phyloP scores from a whole-genome alignment of 2,797 vertebrate genomes.

The Pampus argenteus region DNA sequence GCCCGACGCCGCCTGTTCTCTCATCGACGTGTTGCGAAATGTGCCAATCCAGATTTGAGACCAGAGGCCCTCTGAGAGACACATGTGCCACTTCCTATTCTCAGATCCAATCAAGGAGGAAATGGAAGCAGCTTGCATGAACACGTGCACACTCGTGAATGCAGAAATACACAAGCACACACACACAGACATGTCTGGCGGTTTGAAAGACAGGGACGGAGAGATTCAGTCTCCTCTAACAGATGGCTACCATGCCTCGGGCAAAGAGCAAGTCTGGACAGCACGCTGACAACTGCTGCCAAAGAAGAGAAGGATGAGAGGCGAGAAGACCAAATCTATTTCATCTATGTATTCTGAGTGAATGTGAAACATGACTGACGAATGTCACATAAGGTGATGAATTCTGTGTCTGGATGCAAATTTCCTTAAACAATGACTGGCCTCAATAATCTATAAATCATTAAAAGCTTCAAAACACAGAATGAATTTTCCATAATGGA shows the following conservation, averaged over 20 bases:
- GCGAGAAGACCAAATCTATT: conserved; percentile 34
- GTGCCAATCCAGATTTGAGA: conserved; percentile 61
- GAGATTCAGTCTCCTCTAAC: conserved; percentile 57
- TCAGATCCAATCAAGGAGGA: conserved; percentile 57
- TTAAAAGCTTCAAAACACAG: conserved; percentile 1
- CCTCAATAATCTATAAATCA: conserved; percentile 6
- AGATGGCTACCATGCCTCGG: conserved; percentile 77
- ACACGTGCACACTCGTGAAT: conserved; percentile 34
- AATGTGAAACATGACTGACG: conserved; percentile 5
- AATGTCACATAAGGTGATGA: conserved; percentile 4
- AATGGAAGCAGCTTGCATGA: conserved; percentile 64
- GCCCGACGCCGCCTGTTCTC: conserved; percentile 44
- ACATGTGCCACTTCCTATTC: conserved; percentile 73
- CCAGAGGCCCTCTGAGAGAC: conserved; percentile 50
- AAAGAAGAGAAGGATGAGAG: conserved; percentile 48
- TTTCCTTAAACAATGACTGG: neutral
- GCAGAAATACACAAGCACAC: conserved; percentile 12
- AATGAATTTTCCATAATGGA: neutral
- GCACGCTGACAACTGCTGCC: conserved; percentile 70
- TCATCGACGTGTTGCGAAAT: conserved; percentile 52
- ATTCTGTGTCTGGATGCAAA: neutral
- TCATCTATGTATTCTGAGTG: conserved; percentile 13
- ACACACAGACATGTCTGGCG: conserved; percentile 26
- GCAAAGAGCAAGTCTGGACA: conserved; percentile 76
- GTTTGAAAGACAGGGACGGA: conserved; percentile 53